These are phyloP conservation scores for Premnoplex brunnescens DNA, from an alignment of 2,797 vertebrate species.

Conservation along the genomic window DNA sequence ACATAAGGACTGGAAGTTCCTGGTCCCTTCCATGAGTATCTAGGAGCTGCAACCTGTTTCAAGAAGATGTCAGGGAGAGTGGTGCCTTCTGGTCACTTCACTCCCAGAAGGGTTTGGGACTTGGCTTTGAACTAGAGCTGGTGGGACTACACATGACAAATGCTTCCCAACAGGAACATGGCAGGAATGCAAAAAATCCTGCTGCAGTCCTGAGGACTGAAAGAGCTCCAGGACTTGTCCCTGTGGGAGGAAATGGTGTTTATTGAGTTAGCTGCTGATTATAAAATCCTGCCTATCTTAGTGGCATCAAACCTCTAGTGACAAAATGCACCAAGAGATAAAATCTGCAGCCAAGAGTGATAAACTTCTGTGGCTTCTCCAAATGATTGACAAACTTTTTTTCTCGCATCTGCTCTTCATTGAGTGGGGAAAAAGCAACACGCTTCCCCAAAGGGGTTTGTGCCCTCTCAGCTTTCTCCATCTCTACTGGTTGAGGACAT, in stretches of 20 bases:
- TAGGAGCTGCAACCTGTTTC: neutral
- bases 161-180: neutral
- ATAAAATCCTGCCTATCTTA: neutral
- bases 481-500: neutral
- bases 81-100: neutral
- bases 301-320: neutral
- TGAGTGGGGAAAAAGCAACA: neutral
- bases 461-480: neutral
- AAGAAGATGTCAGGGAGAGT: neutral
- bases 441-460: neutral
- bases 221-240: neutral
- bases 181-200: neutral
- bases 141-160: neutral
- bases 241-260: neutral
- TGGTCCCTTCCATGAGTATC: neutral
- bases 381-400: neutral
- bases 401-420: neutral
- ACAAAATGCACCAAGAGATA: neutral
- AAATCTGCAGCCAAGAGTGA: neutral
- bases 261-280: neutral
- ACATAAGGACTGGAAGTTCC: neutral
- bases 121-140: neutral
- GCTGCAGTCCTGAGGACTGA: neutral
- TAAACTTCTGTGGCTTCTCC: neutral
- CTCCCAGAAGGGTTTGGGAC: neutral